Evolutionary conservation across 2,888 invertebrate genomes (phyloP).

Genomic region (Zygogramma bicolorata): DNA sequence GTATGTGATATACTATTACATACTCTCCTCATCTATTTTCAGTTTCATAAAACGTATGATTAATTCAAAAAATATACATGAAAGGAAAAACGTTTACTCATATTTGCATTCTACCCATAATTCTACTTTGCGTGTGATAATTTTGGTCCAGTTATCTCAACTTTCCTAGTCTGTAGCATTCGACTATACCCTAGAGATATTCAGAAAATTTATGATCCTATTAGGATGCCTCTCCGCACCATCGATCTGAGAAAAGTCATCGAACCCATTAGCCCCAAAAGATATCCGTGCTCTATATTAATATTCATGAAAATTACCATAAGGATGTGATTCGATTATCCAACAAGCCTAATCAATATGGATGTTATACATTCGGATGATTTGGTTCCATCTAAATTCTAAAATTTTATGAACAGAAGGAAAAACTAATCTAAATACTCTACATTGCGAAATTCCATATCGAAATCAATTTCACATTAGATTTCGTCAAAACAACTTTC

Average conservation of each 20-base stretch:
- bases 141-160: no score
- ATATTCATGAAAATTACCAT: neutral
- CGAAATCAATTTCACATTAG: neutral
- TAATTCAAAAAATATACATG: no score
- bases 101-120: no score
- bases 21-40: no score
- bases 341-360: neutral
- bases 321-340: neutral
- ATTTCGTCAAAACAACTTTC: conserved; percentile 10
- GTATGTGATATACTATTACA: no score
- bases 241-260: neutral
- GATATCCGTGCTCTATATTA: neutral
- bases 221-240: neutral
- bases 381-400: conserved; percentile 4
- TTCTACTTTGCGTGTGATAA: no score
- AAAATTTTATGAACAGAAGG: neutral
- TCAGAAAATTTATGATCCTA: neutral
- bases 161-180: no score
- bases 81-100: no score
- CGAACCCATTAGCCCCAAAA: neutral
- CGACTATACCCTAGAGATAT: no score
- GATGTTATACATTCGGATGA: neutral
- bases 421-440: conserved; percentile 8
- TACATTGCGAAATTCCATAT: conserved; percentile 3
- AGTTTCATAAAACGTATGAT: no score